Base-by-base conservation (phyloP, 2,113 vertebrate genomes). In the Hypocryptadius cinnamomeus region DNA sequence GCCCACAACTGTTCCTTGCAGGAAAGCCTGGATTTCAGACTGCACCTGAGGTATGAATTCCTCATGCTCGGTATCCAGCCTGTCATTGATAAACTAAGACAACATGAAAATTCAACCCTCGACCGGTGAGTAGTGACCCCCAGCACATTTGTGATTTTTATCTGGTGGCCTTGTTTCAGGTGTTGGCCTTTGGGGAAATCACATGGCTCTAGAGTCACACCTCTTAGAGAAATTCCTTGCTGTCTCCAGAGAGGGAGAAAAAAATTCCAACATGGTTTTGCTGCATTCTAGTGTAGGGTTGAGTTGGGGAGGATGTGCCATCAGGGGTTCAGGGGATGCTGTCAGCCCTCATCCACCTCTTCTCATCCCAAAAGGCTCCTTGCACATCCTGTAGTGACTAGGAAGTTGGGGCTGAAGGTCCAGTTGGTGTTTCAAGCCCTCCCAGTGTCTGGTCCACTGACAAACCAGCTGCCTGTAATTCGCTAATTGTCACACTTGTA, bases 1-100 rank as follows among this genome's bases (percentile, higher is more conserved):
- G 81, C 30, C 15, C 25, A 42, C 24, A 33, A 22, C 66, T 85
- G 87, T 90, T 50, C 60, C 71, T 96, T 97, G 48, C 92, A 99
- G 99, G 97, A 98, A 77, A 99, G 99, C 95, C 96, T 99, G 97
- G 99, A 99, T 96, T 99, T 99, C 95, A 98, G 99, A 96, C 98
- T 99, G 89, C 99, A 99, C 91, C 98, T 99, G 87, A 98, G 99
- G 97, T 99, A 99, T 0, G 99, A 99, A 92, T 99, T 99, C 95
- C 98, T 99, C 48, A 99, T 99, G 99, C 97, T 99, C 42, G 99
- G 99, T 80, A 99, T 99, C 96, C 99, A 99, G 88, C 99, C 99
- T 28, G 98, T 99, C 81, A 99, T 99, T 47, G 99, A 99, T 94
- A 99, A 99, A 94, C 97, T 99, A 56, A 98, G 99, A 54, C 98